Evolutionary conservation across 2,797 vertebrate species (phyloP).

Genomic region (Falco cherrug): DNA sequence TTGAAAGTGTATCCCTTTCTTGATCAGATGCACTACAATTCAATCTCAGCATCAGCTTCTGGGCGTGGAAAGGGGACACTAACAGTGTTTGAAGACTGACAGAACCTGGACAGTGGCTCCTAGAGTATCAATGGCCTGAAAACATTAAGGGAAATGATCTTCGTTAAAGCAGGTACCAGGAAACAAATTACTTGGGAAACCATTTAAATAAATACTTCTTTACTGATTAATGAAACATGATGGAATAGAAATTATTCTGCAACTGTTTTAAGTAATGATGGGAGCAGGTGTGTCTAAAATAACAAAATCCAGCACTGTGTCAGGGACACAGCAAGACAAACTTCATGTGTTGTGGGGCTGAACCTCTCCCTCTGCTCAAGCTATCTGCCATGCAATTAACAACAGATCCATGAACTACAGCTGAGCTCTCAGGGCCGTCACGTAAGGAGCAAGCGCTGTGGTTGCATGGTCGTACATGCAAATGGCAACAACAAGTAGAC

Average conservation of each 20-base stretch:
- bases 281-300: neutral
- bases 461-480: neutral
- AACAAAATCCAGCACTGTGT: neutral
- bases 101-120: neutral
- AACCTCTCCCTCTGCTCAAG: neutral
- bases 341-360: neutral
- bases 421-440: neutral
- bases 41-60: neutral
- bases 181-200: constrained; percentile 9
- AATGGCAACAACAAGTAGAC: neutral
- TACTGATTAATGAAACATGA: neutral
- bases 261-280: neutral
- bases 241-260: neutral
- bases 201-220: constrained; percentile 26
- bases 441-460: neutral
- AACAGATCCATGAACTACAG: neutral
- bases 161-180: neutral
- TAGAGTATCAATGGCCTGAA: neutral
- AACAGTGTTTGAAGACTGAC: neutral
- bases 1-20: neutral
- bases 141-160: neutral
- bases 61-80: neutral
- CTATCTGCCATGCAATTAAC: neutral
- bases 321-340: neutral
- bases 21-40: neutral